Evolutionary conservation across 2,113 vertebrate genomes (phyloP), one percentile per base, ranked within the genome.

Genomic region (Suncus etruscus): DNA sequence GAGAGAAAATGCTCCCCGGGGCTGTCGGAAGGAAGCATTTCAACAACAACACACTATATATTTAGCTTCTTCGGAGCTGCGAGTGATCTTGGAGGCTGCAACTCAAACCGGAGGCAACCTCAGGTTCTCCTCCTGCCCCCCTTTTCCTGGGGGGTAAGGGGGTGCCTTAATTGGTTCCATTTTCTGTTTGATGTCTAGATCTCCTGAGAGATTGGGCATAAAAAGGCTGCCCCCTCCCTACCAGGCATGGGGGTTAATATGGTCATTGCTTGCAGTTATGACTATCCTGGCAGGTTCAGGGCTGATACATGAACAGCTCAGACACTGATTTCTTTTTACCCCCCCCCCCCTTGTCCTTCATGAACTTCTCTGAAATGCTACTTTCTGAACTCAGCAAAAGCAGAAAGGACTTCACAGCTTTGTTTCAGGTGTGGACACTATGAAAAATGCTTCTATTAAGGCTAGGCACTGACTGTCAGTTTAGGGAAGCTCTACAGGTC

Each of bases 51-150:
- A 90, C 65, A 0, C 91, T 78, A 12, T 75, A 79, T 87, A 83
- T 89, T 91, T 95, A 91, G 94, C 91, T 66, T 85, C 78, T 50
- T 92, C 91, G 39, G 84, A 82, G 94, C 58, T 79, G 77, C 91
- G 61, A 18, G 11, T 3, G 69, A 48, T 91, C 74, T 24, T 20
- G 6, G 63, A 70, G 77, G 58, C 24, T 76, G 89, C 65, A 8
- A 65, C 15, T 4, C 47, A 12, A 22, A 5, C 69, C 20, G 45
- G 50, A 94, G 63, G 75, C 83, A 68, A 29, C n/a, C 51, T 6
- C 4, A 22, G 24, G n/a, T 72, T 58, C 25, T 63, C 63, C 27
- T 54, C 58, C 51, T 63, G 88, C 5, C 15, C 73, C 29, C 4
- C 0, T 29, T 8, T 4, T 54, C 11, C 29, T 50, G 16, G 3